Conservation (phyloP, 1,140 invertebrate species). For the Agrypnia vestita region DNA sequence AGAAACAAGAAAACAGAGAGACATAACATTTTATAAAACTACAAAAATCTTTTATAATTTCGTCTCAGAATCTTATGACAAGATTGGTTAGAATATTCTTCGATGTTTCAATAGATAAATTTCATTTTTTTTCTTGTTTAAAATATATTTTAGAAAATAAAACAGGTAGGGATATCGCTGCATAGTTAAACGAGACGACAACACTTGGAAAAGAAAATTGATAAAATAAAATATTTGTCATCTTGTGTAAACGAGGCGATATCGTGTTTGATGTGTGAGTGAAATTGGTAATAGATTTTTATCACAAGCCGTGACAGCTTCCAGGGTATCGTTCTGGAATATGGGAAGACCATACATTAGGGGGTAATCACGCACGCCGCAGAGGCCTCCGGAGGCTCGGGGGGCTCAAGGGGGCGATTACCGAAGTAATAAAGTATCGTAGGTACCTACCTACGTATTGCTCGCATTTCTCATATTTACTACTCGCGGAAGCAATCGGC, state of each 20-base stretch:
- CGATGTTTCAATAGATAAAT: too few relatives aligned
- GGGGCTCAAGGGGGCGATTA: constrained; percentile 15
- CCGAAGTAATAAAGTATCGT: constrained; percentile 22
- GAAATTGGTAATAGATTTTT: not conserved
- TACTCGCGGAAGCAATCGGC: constrained; percentile 14
- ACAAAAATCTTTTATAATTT: too few relatives aligned
- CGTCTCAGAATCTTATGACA: too few relatives aligned
- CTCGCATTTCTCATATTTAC: constrained; percentile 10
- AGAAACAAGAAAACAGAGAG: too few relatives aligned
- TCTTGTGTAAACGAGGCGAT: not conserved
- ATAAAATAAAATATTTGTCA: too few relatives aligned
- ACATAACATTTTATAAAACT: too few relatives aligned
- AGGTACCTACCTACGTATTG: constrained; percentile 18
- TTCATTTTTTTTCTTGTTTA: too few relatives aligned
- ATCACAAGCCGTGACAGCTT: constrained; percentile 6
- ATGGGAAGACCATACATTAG: not conserved
- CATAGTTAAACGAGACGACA: too few relatives aligned
- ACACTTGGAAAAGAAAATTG: too few relatives aligned
- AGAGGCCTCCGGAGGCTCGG: not conserved
- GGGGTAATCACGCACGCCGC: constrained; percentile 15
- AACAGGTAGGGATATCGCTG: too few relatives aligned
- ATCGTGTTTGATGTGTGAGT: not conserved
- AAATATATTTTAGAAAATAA: too few relatives aligned
- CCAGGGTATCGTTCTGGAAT: constrained; percentile 14
- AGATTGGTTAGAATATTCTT: too few relatives aligned